Evolutionary conservation across 30 jellyfish, hydroid and myxozoan species (phyloP).

Genomic region (Hydractinia echinata): DNA sequence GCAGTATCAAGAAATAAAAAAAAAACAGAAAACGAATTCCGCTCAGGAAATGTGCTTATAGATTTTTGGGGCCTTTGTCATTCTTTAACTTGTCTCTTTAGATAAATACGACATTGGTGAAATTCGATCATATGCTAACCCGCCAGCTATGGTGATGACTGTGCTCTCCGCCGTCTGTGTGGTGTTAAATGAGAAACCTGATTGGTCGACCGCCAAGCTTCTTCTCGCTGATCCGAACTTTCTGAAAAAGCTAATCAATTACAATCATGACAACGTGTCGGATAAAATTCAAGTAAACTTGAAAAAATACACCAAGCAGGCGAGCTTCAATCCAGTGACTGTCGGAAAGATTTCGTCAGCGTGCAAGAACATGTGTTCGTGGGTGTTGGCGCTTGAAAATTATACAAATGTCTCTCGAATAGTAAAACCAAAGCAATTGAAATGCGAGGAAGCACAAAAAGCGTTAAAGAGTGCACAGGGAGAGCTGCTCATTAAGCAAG

Average conservation of each 20-base stretch:
- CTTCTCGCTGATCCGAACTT: conserved; percentile 83
- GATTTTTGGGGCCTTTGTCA: background rate
- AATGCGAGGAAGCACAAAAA: conserved; percentile 77
- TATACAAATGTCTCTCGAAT: conserved; percentile 74
- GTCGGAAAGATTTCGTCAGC: conserved; percentile 88
- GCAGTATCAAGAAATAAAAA: no score
- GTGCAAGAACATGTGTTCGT: conserved; percentile 86
- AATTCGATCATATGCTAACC: conserved; percentile 80
- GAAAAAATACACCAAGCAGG: conserved; percentile 62
- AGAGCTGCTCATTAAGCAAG: conserved; percentile 51
- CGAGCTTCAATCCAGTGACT: conserved; percentile 79
- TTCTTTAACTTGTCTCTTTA: background rate
- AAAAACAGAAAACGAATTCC: background rate
- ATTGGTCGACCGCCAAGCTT: conserved; percentile 78
- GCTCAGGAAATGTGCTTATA: background rate
- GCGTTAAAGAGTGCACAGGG: conserved; percentile 61
- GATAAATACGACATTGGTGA: conserved; percentile 83
- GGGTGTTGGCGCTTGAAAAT: conserved; percentile 88
- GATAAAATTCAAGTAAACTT: conserved; percentile 61
- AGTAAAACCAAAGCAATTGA: conserved; percentile 78
- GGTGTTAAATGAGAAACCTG: conserved; percentile 80
- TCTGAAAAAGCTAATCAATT: conserved; percentile 55
- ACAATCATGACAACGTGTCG: conserved; percentile 63
- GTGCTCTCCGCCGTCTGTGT: conserved; percentile 91
- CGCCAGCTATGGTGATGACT: conserved; percentile 93